Conservation (phyloP, 2,797 vertebrate species). For the Phaenicophaeus curvirostris region DNA sequence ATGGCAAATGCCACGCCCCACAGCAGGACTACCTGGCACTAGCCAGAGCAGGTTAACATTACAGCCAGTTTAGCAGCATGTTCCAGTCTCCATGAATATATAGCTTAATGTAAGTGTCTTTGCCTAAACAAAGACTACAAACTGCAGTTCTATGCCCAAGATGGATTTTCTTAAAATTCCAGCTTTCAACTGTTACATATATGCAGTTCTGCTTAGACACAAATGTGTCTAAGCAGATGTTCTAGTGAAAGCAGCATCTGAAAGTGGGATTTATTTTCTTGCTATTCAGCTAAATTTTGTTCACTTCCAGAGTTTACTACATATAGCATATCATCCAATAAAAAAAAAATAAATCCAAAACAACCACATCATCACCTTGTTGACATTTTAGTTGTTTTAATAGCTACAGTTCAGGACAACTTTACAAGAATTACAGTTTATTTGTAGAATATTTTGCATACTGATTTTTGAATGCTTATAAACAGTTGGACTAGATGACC, state of each 20-base stretch:
- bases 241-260: neutral
- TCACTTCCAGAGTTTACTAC: neutral
- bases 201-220: neutral
- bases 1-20: fast-evolving
- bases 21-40: neutral
- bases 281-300: neutral
- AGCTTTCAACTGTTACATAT: neutral
- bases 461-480: neutral
- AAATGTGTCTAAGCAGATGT: too few relatives aligned
- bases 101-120: neutral
- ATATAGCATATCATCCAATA: neutral
- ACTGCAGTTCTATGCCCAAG: neutral
- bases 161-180: neutral
- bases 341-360: too few relatives aligned
- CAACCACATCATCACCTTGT: neutral
- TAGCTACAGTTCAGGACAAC: neutral
- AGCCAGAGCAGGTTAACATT: too few relatives aligned
- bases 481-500: neutral
- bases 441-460: neutral
- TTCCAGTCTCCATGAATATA: neutral
- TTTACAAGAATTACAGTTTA: neutral
- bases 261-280: neutral
- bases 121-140: neutral
- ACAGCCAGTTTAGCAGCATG: too few relatives aligned
- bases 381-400: neutral